Evolutionary conservation across 64 coral and sea anemone species (phyloP).

Genomic region (Acropora yongei): DNA sequence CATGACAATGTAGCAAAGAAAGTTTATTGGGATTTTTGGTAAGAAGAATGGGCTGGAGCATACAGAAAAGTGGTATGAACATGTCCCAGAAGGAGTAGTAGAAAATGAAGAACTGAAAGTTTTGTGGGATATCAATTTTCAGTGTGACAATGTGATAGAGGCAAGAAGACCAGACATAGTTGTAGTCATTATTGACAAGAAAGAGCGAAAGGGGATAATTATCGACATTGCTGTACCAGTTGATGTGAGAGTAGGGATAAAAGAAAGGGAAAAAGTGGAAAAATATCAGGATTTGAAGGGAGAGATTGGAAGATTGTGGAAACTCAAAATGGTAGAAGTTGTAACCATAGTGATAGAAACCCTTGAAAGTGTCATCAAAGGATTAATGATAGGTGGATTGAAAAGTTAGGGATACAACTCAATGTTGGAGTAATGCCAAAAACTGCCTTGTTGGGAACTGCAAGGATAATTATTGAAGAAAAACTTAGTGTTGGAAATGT

Average conservation of each 20-base stretch:
- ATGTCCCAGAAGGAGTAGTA: no score
- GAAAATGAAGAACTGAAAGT: no score
- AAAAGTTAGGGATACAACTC: constrained; percentile 19
- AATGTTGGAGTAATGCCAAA: constrained; percentile 10
- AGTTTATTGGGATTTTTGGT: no score
- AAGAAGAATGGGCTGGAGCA: no score
- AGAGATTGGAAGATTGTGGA: constrained; percentile 43
- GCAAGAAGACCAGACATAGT: no score
- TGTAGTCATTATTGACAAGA: no score
- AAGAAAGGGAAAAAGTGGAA: constrained; percentile 48
- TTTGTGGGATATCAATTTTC: no score
- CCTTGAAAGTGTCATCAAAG: constrained; percentile 21
- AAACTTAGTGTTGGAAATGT: constrained; percentile 36
- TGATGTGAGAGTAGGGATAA: background rate
- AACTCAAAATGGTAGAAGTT: constrained; percentile 5
- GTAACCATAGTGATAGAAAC: constrained; percentile 23
- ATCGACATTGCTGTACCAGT: no score
- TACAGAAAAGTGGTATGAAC: no score
- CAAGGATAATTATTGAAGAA: constrained; percentile 11
- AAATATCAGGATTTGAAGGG: constrained; percentile 32
- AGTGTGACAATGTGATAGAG: no score
- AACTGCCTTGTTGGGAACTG: constrained; percentile 24
- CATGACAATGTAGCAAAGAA: no score
- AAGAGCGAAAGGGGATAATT: no score
- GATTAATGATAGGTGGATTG: constrained; percentile 42